These are phyloP conservation scores for Piaya cayana DNA, from an alignment of 2,113 vertebrate genomes.

Conservation along the genomic window DNA sequence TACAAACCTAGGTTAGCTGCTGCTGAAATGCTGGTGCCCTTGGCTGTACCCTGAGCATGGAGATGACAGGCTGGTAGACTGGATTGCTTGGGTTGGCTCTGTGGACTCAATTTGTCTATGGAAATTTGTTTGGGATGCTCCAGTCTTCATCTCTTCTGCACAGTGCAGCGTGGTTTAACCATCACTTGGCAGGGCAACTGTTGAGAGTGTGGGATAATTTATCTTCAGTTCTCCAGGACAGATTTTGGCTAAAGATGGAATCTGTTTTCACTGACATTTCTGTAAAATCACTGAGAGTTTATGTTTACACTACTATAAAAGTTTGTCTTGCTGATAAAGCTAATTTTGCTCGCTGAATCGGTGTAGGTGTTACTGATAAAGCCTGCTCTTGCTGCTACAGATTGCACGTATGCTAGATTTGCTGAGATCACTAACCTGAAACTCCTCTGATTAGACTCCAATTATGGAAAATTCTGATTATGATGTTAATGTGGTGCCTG, in stretches of 20 bases:
- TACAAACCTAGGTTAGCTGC: not conserved
- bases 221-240: not conserved
- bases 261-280: not conserved
- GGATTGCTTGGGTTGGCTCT: not conserved
- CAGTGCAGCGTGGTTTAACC: accelerated
- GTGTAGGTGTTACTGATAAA: not conserved
- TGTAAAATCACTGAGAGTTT: not conserved
- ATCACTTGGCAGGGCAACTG: not conserved
- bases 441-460: not conserved
- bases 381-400: not conserved
- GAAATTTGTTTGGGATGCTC: not conserved
- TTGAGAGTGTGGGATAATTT: not conserved
- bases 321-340: not conserved
- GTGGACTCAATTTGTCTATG: not conserved
- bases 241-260: not conserved
- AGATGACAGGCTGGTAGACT: not conserved
- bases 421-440: not conserved
- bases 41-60: not conserved
- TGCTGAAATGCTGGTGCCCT: not conserved
- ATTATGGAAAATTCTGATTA: not conserved
- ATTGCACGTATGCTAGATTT: not conserved
- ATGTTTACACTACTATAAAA: not conserved
- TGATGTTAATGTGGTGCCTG: not conserved
- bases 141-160: not conserved
- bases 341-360: not conserved